Conservation (phyloP, 2,888 invertebrate species). For the Caenorhabditis virilis region DNA sequence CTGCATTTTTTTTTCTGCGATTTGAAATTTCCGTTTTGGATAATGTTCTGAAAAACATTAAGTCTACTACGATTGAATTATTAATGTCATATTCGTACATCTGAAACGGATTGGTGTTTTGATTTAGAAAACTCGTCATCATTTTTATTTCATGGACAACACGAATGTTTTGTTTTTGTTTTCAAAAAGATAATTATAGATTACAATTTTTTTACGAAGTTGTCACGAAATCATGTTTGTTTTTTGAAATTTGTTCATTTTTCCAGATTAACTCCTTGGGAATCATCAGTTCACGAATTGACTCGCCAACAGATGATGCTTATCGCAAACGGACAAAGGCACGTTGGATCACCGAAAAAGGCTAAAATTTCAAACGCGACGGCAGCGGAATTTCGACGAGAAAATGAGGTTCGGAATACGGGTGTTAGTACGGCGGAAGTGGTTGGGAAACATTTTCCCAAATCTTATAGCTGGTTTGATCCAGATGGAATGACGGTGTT, state of each 20-base stretch:
- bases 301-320: constrained; percentile 24
- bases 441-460: constrained; percentile 23
- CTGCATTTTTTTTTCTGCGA: background rate
- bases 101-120: no score
- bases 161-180: no score
- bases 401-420: constrained; percentile 2
- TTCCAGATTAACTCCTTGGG: constrained; percentile 43
- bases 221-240: background rate
- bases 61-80: no score
- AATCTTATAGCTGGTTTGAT: constrained; percentile 27
- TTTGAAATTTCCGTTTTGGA: no score
- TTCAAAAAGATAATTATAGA: no score
- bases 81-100: no score
- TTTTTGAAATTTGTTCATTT: background rate
- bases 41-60: no score
- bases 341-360: background rate
- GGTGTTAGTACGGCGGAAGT: constrained; percentile 8
- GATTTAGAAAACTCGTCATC: no score
- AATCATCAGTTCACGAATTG: constrained; percentile 26
- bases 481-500: constrained; percentile 18
- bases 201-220: no score
- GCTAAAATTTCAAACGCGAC: constrained; percentile 1
- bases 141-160: no score
- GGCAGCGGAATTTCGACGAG: constrained; percentile 15
- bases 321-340: constrained; percentile 3